Conservation (phyloP, 2,797 vertebrate species). For the Pseudochromis fuscus region DNA sequence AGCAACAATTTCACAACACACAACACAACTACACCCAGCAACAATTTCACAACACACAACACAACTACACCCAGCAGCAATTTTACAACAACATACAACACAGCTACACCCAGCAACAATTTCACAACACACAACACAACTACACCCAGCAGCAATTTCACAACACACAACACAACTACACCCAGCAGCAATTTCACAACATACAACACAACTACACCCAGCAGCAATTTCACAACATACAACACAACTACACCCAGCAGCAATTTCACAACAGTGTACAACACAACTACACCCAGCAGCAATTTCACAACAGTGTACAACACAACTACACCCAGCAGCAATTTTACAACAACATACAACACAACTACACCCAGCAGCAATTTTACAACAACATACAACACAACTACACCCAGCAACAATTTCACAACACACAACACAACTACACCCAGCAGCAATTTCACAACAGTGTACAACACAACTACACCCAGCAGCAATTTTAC, state of each 20-base stretch:
- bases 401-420: slow-evolving; percentile 6
- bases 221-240: slow-evolving; percentile 20
- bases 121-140: background rate
- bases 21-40: background rate
- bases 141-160: background rate
- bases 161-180: slow-evolving; percentile 3
- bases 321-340: background rate
- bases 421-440: background rate
- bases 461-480: slow-evolving; percentile 21
- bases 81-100: slow-evolving; percentile 11
- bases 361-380: background rate
- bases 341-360: background rate
- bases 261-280: background rate
- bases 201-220: background rate
- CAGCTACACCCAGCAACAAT: background rate
- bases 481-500: background rate
- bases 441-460: background rate
- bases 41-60: slow-evolving; percentile 2
- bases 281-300: background rate
- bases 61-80: background rate
- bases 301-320: slow-evolving; percentile 14
- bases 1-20: background rate
- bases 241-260: background rate
- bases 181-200: background rate
- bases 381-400: background rate